Evolutionary conservation across 2,888 invertebrate species (phyloP), one percentile per base, ranked within the genome.

Genomic region (Drosophila melanosoma): DNA sequence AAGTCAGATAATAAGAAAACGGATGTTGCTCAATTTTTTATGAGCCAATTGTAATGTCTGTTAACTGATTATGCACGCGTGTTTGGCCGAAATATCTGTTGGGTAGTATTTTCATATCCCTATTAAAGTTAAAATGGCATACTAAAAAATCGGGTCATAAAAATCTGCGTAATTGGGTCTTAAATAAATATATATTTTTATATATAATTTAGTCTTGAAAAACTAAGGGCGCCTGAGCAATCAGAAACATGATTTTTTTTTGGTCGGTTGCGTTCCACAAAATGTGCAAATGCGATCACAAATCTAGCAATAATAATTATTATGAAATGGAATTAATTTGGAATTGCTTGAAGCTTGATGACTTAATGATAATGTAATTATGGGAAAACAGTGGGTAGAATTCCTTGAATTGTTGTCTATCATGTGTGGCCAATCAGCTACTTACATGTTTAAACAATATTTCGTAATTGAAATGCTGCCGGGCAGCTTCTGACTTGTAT

Each of bases 391-490:
- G 48, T 36, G 36, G 60, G 42, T 38, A 48, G 42, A 63, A 58
- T 33, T 38, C 20, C 36, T 11, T 45, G 62, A 36, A 54, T 58
- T 57, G 4, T 6, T 26, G 48, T 42, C 64, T 45, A 52, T 78
- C 38, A 29, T 70, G 38, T 59, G 58, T 20, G 61, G 38, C 33
- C 15, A 45, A 52, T 38, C 57, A 56, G 72, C 68, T 40, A 72
- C 80, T 76, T 68, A 69, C 53, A 76, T 81, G 84, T 88, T 84
- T 86, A 79, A 84, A 81, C 79, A 81, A 88, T 84, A 83, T 81
- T 88, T 88, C 84, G 79, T 88, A 88, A 84, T 84, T 84, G 89
- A 84, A 84, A 88, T 81, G 87, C 84, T 81, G 72, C 79, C 70
- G 72, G 87, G 79, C 81, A 79, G 62, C 45, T 70, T 62, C 49